Evolutionary conservation across 2,113 vertebrate species (phyloP), one percentile per base, ranked within the genome.

Genomic region (Gallinago undulata): DNA sequence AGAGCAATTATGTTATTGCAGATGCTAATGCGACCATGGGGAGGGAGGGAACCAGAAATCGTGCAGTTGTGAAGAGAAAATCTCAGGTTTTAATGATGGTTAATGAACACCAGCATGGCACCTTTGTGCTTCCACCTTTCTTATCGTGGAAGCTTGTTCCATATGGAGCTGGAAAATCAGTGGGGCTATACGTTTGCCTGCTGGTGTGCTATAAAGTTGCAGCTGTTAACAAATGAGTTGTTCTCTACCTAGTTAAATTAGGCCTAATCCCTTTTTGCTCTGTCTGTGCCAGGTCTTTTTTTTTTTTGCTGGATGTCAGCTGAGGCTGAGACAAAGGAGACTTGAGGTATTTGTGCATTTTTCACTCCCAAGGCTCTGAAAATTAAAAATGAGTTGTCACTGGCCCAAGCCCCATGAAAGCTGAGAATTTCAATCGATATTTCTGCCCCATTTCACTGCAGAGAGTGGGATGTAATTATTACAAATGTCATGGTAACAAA

Each of bases 401-500:
- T 94, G 87, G 91, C 93, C 94, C 93, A 85, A 96, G 35, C 95
- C 87, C 91, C 91, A 91, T n/a, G 91, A 97, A 95, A 94, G 83
- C 93, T 83, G 91, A 84, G 81, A 84, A 93, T 93, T 96, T 96
- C 93, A 96, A 96, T 96, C 43, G 7, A 94, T 93, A 87, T 96
- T 96, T 97, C 96, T 97, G 94, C 95, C 96, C 95, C 93, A 95
- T 96, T 97, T 96, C 94, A 93, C 96, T 83, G 94, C 81, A 94
- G 96, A 91, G 96, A 94, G 95, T 94, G 95, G 96, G 94, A 96
- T 91, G 96, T 91, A 96, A 97, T 97, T 96, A 97, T 96, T 96
- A 96, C 96, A 96, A 96, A 96, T 96, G 96, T 96, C 96, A 97
- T 97, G 96, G 96, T 94, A 96, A 97, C 96, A 97, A 97, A 95